Conservation (phyloP, 2,888 invertebrate species). For the Eueremaeus valkanovi region DNA sequence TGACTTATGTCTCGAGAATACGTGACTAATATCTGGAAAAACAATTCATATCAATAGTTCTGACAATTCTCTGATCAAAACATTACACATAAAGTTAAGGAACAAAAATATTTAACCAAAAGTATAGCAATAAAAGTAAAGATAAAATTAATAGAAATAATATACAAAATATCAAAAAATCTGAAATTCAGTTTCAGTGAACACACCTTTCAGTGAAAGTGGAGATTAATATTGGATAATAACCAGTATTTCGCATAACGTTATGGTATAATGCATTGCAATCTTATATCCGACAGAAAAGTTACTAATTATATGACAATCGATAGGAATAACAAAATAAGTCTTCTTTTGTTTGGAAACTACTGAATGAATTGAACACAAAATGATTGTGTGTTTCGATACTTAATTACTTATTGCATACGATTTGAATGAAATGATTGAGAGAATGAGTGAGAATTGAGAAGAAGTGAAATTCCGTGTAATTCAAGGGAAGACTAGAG, state of each 20-base stretch:
- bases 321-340: not conserved
- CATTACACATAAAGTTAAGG: not conserved
- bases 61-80: too few relatives aligned
- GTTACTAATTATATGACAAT: not conserved
- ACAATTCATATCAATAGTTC: not conserved
- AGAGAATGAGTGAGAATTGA: not conserved
- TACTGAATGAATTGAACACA: too few relatives aligned
- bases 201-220: slow-evolving; percentile 10
- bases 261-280: not conserved
- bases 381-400: too few relatives aligned
- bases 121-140: not conserved
- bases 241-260: not conserved
- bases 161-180: not conserved
- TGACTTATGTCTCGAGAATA: not conserved
- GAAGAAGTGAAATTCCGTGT: not conserved
- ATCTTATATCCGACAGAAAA: not conserved
- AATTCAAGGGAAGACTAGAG: slow-evolving; percentile 14
- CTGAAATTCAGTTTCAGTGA: not conserved
- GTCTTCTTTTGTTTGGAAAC: too few relatives aligned
- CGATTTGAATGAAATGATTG: not conserved
- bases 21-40: not conserved
- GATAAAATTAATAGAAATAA: not conserved
- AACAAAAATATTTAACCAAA: not conserved
- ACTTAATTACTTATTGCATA: not conserved
- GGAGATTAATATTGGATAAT: not conserved